A percentile compares a stretch with the other conserved stretches of the same genome.
Evolutionary conservation across 2,113 vertebrate genomes (phyloP).

Genomic region (Speoplatyrhinus poulsoni): DNA sequence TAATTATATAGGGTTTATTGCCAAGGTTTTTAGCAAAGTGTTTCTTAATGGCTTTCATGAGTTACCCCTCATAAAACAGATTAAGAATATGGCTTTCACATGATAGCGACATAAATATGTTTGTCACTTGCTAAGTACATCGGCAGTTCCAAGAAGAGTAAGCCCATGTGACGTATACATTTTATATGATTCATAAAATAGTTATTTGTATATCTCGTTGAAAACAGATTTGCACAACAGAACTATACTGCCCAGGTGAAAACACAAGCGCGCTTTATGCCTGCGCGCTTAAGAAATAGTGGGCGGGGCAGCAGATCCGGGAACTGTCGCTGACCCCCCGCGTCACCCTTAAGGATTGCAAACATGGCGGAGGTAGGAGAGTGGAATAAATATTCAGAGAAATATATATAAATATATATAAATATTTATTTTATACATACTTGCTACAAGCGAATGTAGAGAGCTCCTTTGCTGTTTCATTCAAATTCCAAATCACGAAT

Average conservation of each 20-base stretch:
- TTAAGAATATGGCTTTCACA: conserved; percentile 45
- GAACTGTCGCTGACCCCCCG: conserved; percentile 67
- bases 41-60: conserved; percentile 58
- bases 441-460: neutral
- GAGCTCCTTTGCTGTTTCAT: neutral
- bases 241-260: neutral
- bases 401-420: conserved; percentile 15
- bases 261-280: neutral
- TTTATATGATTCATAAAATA: conserved; percentile 14
- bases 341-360: conserved; percentile 72
- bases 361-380: conserved; percentile 83
- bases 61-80: conserved; percentile 29
- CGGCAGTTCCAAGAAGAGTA: conserved; percentile 44
- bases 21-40: conserved; percentile 48
- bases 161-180: conserved; percentile 29
- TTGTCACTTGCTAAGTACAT: conserved; percentile 33
- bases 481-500: neutral
- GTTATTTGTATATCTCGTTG: neutral
- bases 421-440: neutral
- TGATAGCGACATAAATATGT: conserved; percentile 52
- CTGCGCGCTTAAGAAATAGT: conserved; percentile 12
- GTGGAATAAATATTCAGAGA: conserved; percentile 70
- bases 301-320: conserved; percentile 72
- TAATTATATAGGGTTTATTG: conserved; percentile 54
- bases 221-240: neutral